Conservation (phyloP, 2,113 vertebrate species). For the Monarcha castaneiventris region DNA sequence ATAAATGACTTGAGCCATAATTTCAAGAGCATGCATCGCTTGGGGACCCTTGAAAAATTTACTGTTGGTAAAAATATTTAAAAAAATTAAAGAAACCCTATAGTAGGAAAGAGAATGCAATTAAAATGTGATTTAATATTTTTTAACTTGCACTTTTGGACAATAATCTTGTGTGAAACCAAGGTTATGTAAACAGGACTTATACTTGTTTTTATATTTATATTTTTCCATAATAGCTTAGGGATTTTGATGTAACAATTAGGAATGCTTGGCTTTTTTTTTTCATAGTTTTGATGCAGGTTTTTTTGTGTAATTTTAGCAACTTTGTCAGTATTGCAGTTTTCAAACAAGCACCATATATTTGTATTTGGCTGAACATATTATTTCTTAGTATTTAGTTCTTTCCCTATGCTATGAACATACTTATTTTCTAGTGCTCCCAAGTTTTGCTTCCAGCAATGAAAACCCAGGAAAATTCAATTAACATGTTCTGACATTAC, state of each 20-base stretch:
- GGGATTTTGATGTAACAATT: neutral
- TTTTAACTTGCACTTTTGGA: neutral
- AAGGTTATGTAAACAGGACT: neutral
- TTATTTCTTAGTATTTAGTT: neutral
- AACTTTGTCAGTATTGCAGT: neutral
- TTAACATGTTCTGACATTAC: neutral
- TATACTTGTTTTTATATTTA: neutral
- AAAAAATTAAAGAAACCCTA: neutral
- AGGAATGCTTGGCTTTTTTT: neutral
- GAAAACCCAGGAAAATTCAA: neutral
- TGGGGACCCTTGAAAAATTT: neutral
- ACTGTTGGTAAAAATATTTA: neutral
- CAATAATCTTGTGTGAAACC: neutral
- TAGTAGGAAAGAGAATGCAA: neutral
- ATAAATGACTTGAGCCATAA: fast-evolving
- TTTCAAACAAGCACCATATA: neutral
- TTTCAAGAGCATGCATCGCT: neutral
- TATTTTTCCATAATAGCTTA: neutral
- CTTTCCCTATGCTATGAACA: neutral
- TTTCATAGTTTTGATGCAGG: neutral
- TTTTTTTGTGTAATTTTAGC: neutral
- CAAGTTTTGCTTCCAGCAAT: neutral
- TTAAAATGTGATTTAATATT: neutral
- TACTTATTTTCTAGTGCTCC: neutral
- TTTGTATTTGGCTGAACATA: neutral